These are phyloP conservation scores for Hypomecis punctinalis DNA, from an alignment of 2,888 invertebrate genomes.

Conservation along the genomic window DNA sequence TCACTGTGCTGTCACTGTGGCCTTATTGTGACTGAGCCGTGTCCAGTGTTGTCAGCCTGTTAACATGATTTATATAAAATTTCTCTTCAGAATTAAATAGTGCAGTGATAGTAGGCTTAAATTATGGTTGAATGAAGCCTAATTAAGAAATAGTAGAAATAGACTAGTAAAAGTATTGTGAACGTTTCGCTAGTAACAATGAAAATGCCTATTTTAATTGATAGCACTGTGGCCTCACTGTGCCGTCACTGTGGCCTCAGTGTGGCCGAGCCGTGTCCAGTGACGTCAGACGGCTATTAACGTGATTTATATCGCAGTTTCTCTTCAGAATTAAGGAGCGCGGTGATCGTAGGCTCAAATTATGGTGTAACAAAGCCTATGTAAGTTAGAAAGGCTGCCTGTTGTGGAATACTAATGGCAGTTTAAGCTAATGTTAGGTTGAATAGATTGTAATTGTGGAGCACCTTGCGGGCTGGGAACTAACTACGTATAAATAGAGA, in stretches of 20 bases:
- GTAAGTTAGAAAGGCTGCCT: constrained; percentile 37
- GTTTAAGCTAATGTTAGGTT: constrained; percentile 28
- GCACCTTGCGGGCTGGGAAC: constrained; percentile 12
- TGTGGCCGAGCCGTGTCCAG: constrained; percentile 45
- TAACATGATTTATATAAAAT: too few species aligned
- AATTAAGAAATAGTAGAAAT: too few species aligned
- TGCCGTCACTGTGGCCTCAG: constrained; percentile 16
- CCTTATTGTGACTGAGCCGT: constrained; percentile 38
- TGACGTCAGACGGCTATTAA: constrained; percentile 55
- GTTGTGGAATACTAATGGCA: constrained; percentile 30
- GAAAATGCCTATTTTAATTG: neutral
- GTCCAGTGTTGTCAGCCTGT: constrained; percentile 48
- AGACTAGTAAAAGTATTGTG: too few species aligned
- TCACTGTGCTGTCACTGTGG: constrained; percentile 6
- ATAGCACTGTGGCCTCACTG: constrained; percentile 7
- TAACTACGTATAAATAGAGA: constrained; percentile 2
- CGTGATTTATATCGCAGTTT: constrained; percentile 57
- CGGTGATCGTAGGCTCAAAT: constrained; percentile 43
- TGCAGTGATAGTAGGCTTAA: too few species aligned
- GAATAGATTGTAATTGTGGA: constrained; percentile 20
- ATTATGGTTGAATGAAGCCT: too few species aligned
- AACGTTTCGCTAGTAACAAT: neutral
- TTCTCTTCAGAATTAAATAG: too few species aligned
- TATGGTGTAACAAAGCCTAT: constrained; percentile 41
- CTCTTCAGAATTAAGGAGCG: constrained; percentile 46